phyloP scores from a whole-genome alignment of 2,888 invertebrate genomes.

The Trichacis sp. region DNA sequence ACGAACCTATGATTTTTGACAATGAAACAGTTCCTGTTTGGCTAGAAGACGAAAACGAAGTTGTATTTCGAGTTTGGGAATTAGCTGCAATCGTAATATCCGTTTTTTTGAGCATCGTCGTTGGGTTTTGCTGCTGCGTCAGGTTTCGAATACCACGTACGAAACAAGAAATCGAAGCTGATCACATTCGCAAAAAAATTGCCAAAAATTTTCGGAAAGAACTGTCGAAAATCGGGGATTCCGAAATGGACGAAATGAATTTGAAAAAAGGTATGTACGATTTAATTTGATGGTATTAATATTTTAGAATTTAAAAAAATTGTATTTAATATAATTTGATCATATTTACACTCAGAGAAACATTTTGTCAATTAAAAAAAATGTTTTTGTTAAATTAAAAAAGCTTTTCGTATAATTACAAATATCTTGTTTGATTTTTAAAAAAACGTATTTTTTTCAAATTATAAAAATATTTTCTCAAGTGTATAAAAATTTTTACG shows the following conservation, averaged over 20 bases:
- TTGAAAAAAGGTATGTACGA: constrained; percentile 75
- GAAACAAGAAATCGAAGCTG: constrained; percentile 95
- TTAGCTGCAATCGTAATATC: constrained; percentile 61
- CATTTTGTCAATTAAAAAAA: too few species aligned
- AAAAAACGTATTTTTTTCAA: too few species aligned
- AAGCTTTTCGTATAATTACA: not conserved
- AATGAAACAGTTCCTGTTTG: constrained; percentile 68
- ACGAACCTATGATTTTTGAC: too few species aligned
- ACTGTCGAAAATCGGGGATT: constrained; percentile 84
- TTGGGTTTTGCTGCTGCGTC: constrained; percentile 90
- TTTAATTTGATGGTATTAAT: not conserved
- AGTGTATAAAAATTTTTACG: too few species aligned
- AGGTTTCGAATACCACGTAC: constrained; percentile 93
- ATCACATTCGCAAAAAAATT: constrained; percentile 86
- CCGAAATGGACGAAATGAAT: constrained; percentile 88
- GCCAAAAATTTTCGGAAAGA: constrained; percentile 86
- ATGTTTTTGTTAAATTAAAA: constrained; percentile 8
- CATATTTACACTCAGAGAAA: too few species aligned
- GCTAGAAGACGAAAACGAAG: constrained; percentile 79
- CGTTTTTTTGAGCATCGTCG: constrained; percentile 61
- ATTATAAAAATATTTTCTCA: too few species aligned
- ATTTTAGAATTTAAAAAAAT: not conserved
- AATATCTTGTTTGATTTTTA: constrained; percentile 1
- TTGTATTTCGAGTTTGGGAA: constrained; percentile 85
- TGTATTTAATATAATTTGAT: too few species aligned